These are phyloP conservation scores for Scortum barcoo DNA, from an alignment of 2,113 vertebrate species.

Conservation along the genomic window DNA sequence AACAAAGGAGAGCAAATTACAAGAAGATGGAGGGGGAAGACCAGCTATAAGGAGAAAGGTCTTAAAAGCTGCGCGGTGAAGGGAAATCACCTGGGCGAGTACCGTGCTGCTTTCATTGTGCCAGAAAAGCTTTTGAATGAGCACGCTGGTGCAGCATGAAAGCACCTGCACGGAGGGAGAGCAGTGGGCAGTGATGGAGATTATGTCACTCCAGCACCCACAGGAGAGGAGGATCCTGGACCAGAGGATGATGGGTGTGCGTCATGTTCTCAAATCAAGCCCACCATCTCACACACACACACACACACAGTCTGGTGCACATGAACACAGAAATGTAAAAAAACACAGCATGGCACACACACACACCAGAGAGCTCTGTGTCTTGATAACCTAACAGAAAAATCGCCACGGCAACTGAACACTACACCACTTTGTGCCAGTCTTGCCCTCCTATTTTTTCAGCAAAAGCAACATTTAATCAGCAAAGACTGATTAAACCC, in stretches of 20 bases:
- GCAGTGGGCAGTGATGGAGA: slow-evolving; percentile 68
- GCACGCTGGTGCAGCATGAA: background rate
- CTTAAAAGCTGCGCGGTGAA: slow-evolving; percentile 1
- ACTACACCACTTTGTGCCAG: slow-evolving; percentile 53
- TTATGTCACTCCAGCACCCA: slow-evolving; percentile 74
- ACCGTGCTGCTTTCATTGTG: slow-evolving; percentile 1
- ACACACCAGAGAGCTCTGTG: slow-evolving; percentile 32
- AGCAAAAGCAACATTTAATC: background rate
- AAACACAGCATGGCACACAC: slow-evolving; percentile 43
- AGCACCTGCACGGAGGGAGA: slow-evolving; percentile 57
- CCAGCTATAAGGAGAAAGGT: background rate
- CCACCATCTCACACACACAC: slow-evolving; percentile 45
- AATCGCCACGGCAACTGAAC: slow-evolving; percentile 80
- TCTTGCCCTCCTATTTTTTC: slow-evolving; percentile 15
- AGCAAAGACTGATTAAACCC: too few species aligned
- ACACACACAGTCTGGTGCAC: slow-evolving; percentile 40
- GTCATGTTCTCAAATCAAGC: slow-evolving; percentile 65
- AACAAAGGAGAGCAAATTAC: slow-evolving; percentile 22
- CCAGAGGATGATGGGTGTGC: slow-evolving; percentile 55
- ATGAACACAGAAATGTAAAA: slow-evolving; percentile 62
- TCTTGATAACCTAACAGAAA: slow-evolving; percentile 60
- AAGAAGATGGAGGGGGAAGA: background rate
- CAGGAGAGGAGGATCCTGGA: slow-evolving; percentile 69
- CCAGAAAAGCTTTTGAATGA: slow-evolving; percentile 36
- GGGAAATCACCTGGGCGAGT: slow-evolving; percentile 10